Conservation (phyloP, 2,797 vertebrate genomes). For the Falco peregrinus region DNA sequence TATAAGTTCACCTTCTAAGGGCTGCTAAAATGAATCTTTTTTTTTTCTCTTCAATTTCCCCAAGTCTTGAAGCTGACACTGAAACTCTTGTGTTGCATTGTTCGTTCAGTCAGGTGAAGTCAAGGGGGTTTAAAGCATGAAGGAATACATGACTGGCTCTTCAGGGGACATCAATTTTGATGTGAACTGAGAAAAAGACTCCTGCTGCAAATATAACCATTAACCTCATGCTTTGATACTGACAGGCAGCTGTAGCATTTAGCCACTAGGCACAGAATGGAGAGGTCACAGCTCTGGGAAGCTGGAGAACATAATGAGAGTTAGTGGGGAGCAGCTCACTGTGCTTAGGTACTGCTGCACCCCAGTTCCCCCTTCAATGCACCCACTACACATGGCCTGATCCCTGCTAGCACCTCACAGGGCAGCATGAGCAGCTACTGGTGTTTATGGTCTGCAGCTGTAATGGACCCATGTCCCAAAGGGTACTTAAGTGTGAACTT, state of each 20-base stretch:
- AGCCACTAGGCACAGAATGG: neutral
- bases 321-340: neutral
- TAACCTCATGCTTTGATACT: neutral
- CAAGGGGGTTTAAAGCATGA: neutral
- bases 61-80: neutral
- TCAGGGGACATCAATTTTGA: neutral
- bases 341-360: neutral
- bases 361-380: accelerated
- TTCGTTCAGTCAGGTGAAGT: neutral
- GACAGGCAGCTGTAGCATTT: neutral
- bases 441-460: neutral
- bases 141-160: neutral
- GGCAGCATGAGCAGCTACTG: accelerated
- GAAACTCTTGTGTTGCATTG: neutral
- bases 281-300: neutral
- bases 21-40: neutral
- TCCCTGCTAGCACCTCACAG: neutral
- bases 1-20: neutral
- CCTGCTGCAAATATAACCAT: neutral
- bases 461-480: neutral
- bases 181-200: neutral
- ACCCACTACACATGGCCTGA: accelerated
- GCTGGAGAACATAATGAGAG: neutral
- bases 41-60: neutral
- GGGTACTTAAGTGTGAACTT: neutral